Evolutionary conservation across 1,140 invertebrate species (phyloP).

Genomic region (Aphis gossypii): DNA sequence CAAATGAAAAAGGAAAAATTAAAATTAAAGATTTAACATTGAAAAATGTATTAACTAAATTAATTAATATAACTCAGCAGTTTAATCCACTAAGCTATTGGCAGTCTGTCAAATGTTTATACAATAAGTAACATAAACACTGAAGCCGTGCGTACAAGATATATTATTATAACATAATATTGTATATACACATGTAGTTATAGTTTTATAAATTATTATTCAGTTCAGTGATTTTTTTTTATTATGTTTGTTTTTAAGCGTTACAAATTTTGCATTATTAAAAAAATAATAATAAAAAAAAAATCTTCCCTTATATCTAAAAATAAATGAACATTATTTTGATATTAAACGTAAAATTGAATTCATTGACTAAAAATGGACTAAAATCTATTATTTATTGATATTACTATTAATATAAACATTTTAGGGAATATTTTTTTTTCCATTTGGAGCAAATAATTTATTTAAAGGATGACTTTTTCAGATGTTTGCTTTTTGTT

Average conservation of each 20-base stretch:
- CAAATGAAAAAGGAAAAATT: slow-evolving; percentile 36
- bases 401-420: slow-evolving; percentile 44
- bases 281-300: slow-evolving; percentile 36
- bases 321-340: slow-evolving; percentile 23
- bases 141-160: slow-evolving; percentile 35
- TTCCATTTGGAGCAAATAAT: not conserved
- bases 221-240: slow-evolving; percentile 26
- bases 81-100: slow-evolving; percentile 52
- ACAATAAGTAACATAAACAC: slow-evolving; percentile 33
- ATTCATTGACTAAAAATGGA: slow-evolving; percentile 4
- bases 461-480: slow-evolving; percentile 52
- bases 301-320: slow-evolving; percentile 50
- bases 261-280: slow-evolving; percentile 38
- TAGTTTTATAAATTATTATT: slow-evolving; percentile 18
- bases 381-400: slow-evolving; percentile 32
- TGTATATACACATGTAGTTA: not conserved
- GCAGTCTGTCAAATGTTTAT: slow-evolving; percentile 51
- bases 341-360: slow-evolving; percentile 1
- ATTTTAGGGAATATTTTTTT: slow-evolving; percentile 16
- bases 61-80: slow-evolving; percentile 32
- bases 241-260: slow-evolving; percentile 20
- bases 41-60: slow-evolving; percentile 37
- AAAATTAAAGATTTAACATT: slow-evolving; percentile 7
- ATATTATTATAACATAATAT: slow-evolving; percentile 19
- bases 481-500: slow-evolving; percentile 57